Conservation (phyloP, 2,888 invertebrate species). For the Pteria penguin region DNA sequence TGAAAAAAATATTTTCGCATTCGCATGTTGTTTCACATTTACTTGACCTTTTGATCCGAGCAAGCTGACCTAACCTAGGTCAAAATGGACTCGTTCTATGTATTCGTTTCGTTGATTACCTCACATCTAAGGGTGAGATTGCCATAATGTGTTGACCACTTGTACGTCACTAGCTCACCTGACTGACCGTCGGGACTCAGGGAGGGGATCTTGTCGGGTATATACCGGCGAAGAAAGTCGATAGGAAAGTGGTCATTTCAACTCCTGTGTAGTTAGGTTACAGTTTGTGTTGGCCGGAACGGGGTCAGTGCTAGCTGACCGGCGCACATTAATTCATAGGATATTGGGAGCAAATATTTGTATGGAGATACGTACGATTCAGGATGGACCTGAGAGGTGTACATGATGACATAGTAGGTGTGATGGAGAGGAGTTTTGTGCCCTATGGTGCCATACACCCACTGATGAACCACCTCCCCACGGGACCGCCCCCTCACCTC, state of each 20-base stretch:
- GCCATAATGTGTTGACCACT: too few species aligned
- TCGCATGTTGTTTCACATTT: too few species aligned
- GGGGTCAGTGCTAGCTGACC: background rate
- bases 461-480: background rate
- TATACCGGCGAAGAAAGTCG: background rate
- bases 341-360: background rate
- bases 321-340: background rate
- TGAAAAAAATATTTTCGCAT: too few species aligned
- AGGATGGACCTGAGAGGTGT: background rate
- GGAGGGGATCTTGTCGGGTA: background rate
- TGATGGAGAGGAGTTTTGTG: background rate
- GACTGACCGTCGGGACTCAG: conserved; percentile 5
- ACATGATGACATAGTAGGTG: background rate
- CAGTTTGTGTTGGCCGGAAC: too few species aligned
- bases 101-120: too few species aligned
- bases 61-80: conserved; percentile 23
- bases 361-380: background rate
- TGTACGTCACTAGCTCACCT: background rate
- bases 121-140: too few species aligned
- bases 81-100: too few species aligned
- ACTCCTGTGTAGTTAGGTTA: too few species aligned
- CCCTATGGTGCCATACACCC: background rate
- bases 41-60: too few species aligned
- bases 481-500: background rate
- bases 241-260: too few species aligned